These are phyloP conservation scores for Stenurella melanura DNA, from an alignment of 2,888 invertebrate species.

Conservation along the genomic window DNA sequence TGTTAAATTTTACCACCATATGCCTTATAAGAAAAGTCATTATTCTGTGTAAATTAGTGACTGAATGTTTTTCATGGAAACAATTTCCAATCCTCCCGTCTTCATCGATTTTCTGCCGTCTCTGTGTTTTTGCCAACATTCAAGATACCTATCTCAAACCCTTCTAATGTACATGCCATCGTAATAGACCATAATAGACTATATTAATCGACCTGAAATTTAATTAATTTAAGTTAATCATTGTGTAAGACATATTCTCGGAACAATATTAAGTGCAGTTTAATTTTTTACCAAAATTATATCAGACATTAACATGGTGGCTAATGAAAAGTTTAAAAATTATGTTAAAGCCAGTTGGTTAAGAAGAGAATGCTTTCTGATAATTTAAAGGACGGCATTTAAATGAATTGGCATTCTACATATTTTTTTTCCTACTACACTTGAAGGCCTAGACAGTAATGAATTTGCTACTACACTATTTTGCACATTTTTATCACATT, in stretches of 20 bases:
- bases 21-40: no score
- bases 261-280: neutral
- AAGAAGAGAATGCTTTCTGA: no score
- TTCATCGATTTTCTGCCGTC: slow-evolving; percentile 3
- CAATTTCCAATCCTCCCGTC: neutral
- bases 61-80: neutral
- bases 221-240: neutral
- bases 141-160: slow-evolving; percentile 7
- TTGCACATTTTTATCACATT: no score
- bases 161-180: neutral
- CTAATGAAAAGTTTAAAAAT: no score
- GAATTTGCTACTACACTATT: no score
- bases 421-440: no score
- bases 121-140: neutral
- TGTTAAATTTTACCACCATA: neutral
- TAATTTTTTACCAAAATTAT: neutral
- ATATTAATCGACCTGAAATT: neutral
- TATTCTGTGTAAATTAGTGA: neutral
- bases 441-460: no score
- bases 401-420: no score
- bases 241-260: neutral
- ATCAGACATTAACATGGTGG: no score
- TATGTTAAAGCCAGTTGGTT: no score
- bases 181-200: neutral
- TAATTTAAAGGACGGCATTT: no score